phyloP scores from a whole-genome alignment of 1,140 invertebrate species.

The Thalassaphorura encarpata region DNA sequence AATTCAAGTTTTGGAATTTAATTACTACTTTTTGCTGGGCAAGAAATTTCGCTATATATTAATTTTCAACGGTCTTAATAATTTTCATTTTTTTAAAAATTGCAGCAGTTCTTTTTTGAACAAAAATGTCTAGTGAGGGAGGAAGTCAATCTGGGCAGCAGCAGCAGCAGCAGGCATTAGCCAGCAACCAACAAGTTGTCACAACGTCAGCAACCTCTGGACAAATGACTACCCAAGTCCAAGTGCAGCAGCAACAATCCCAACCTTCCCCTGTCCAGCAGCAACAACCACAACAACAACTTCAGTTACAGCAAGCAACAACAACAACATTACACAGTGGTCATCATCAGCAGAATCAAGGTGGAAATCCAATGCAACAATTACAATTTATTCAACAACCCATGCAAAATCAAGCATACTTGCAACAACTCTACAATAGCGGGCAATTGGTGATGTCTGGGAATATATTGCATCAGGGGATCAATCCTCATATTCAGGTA shows the following conservation, averaged over 20 bases:
- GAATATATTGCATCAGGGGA: constrained; percentile 59
- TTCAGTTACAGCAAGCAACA: constrained; percentile 27
- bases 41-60: no score
- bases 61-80: no score
- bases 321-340: constrained; percentile 22
- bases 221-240: background rate
- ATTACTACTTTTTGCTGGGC: no score
- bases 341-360: constrained; percentile 22
- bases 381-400: constrained; percentile 74
- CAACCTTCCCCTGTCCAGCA: no score
- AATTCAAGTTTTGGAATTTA: no score
- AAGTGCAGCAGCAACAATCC: constrained; percentile 6
- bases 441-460: constrained; percentile 66
- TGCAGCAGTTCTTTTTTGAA: no score
- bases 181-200: no score
- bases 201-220: background rate
- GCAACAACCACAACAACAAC: constrained; percentile 16
- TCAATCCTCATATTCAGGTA: constrained; percentile 69
- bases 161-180: no score
- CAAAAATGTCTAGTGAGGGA: no score
- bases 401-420: constrained; percentile 60
- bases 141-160: no score
- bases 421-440: constrained; percentile 65
- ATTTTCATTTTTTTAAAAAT: no score
- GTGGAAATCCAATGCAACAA: constrained; percentile 32